phyloP scores from a whole-genome alignment of 2,888 invertebrate genomes.

The Schizaphis graminum region DNA sequence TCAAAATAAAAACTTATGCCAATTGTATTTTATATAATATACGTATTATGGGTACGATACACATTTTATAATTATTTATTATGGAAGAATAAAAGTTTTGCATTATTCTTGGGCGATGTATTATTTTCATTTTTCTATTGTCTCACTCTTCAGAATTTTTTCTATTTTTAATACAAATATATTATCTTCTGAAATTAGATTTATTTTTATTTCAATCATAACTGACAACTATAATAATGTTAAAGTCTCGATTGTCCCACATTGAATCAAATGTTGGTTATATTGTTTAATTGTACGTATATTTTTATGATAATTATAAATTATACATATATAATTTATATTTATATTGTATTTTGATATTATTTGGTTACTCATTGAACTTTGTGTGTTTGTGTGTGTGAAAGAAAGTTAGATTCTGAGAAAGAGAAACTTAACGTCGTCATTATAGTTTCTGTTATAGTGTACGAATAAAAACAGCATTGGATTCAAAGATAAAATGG shows the following conservation, averaged over 20 bases:
- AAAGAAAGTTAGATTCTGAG: background rate
- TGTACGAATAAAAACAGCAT: background rate
- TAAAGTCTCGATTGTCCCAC: background rate
- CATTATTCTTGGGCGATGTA: background rate
- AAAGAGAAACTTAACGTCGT: background rate
- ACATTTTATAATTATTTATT: background rate
- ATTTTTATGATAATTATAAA: background rate
- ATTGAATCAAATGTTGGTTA: background rate
- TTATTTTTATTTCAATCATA: background rate
- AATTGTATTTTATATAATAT: background rate
- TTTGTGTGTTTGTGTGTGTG: too few species aligned
- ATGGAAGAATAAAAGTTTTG: conserved; percentile 17
- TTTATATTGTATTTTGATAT: background rate
- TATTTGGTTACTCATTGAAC: background rate
- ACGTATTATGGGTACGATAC: background rate
- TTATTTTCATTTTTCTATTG: conserved; percentile 19
- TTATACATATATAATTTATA: background rate
- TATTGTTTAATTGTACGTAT: background rate
- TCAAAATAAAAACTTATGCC: background rate
- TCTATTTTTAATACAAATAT: conserved; percentile 41
- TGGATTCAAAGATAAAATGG: background rate
- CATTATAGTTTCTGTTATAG: conserved; percentile 1
- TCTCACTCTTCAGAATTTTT: background rate
- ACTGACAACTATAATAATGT: conserved; percentile 19
- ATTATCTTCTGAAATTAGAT: background rate